These are phyloP conservation scores for Ameiurus melas DNA, from an alignment of 2,113 vertebrate species.

Conservation along the genomic window DNA sequence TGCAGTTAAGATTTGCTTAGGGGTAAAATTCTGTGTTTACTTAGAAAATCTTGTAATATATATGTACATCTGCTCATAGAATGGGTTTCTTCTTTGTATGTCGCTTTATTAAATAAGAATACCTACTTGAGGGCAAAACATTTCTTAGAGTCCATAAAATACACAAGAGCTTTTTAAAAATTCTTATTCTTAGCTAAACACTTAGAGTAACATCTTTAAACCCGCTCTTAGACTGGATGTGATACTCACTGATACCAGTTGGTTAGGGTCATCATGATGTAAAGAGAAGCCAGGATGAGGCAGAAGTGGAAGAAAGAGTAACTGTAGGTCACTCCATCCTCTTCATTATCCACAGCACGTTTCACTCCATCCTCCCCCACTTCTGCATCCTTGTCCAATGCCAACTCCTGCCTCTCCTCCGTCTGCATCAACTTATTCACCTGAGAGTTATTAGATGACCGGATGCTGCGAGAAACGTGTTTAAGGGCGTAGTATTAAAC, in stretches of 20 bases:
- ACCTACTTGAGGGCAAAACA: neutral
- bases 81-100: neutral
- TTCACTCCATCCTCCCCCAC: slow-evolving; percentile 59
- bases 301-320: slow-evolving; percentile 94
- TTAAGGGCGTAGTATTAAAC: neutral
- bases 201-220: neutral
- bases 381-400: neutral
- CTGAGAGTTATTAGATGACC: slow-evolving; percentile 84
- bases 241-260: slow-evolving; percentile 89
- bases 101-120: neutral
- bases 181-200: neutral
- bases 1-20: neutral
- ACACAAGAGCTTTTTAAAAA: neutral
- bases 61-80: neutral
- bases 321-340: slow-evolving; percentile 82
- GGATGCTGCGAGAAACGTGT: slow-evolving; percentile 70
- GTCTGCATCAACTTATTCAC: slow-evolving; percentile 92
- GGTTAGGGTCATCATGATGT: slow-evolving; percentile 97
- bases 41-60: neutral
- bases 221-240: neutral
- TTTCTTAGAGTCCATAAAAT: neutral
- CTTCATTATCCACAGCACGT: slow-evolving; percentile 85
- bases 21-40: neutral
- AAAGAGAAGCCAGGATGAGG: slow-evolving; percentile 85
- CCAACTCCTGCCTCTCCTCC: slow-evolving; percentile 69